A percentile compares a stretch with the other conserved stretches of the same genome.
Conservation (phyloP, 2,113 vertebrate species). For the Pagrus major region DNA sequence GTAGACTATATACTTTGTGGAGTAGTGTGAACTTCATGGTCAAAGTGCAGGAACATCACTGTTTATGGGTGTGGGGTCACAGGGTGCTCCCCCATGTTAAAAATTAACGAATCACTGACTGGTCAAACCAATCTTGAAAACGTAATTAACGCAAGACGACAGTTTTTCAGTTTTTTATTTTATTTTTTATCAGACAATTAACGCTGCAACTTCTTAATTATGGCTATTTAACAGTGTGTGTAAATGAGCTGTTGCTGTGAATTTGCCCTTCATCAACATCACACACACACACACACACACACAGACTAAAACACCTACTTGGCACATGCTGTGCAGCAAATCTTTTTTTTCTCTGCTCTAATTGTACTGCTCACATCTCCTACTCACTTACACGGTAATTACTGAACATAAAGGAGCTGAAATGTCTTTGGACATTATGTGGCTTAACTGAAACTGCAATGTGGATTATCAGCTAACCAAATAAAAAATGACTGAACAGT, state of each 20-base stretch:
- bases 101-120: too few relatives aligned
- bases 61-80: too few relatives aligned
- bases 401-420: constrained; percentile 8
- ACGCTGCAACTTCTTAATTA: constrained; percentile 38
- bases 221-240: constrained; percentile 37
- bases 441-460: constrained; percentile 1
- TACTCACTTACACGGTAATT: constrained; percentile 13
- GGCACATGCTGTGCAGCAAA: background rate
- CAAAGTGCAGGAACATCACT: too few relatives aligned
- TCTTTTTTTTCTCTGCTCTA: constrained; percentile 13
- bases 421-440: constrained; percentile 15
- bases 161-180: background rate
- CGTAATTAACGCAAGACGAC: constrained; percentile 23
- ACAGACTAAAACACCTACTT: constrained; percentile 32
- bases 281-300: constrained; percentile 10
- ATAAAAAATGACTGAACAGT: background rate
- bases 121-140: constrained; percentile 50
- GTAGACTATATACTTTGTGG: too few relatives aligned
- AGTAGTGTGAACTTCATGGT: too few relatives aligned
- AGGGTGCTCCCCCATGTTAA: too few relatives aligned
- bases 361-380: constrained; percentile 26
- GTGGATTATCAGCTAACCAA: background rate
- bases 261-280: constrained; percentile 27
- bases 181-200: constrained; percentile 45
- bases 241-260: constrained; percentile 53